A percentile compares a stretch with the other conserved stretches of the same genome.
phyloP scores from a whole-genome alignment of 1,140 invertebrate genomes.

The Drosophila dunni region DNA sequence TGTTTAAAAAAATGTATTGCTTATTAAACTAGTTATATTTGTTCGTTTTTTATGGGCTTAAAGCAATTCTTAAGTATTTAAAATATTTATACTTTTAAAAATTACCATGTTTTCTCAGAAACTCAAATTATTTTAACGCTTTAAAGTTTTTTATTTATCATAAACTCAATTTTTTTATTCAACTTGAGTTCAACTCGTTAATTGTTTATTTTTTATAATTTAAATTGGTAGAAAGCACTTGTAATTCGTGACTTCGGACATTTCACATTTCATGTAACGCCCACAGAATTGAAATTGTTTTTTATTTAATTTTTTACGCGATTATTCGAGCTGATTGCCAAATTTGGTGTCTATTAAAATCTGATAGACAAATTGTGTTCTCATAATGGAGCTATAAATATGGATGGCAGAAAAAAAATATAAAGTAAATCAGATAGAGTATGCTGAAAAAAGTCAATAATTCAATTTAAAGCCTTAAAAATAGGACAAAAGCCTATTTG shows the following conservation, averaged over 20 bases:
- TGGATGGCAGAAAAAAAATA: conserved; percentile 27
- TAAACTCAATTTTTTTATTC: too few species aligned
- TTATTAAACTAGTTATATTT: background rate
- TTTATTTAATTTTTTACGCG: conserved; percentile 10
- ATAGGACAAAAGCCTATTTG: conserved; percentile 67
- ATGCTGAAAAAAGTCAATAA: conserved; percentile 45
- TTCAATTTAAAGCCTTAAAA: conserved; percentile 68
- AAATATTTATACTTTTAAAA: too few species aligned
- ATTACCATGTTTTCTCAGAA: too few species aligned
- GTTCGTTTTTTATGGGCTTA: too few species aligned
- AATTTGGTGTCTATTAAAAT: conserved; percentile 70
- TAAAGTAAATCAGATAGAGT: background rate
- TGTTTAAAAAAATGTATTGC: background rate
- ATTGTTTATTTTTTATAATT: conserved; percentile 2
- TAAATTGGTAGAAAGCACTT: conserved; percentile 11
- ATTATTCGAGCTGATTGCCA: conserved; percentile 49
- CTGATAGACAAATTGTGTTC: conserved; percentile 58
- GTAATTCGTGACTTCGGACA: conserved; percentile 27
- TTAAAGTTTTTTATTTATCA: background rate
- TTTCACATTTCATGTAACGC: conserved; percentile 24
- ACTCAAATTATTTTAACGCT: background rate
- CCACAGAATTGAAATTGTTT: conserved; percentile 28
- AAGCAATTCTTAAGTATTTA: too few species aligned
- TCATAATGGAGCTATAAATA: conserved; percentile 67
- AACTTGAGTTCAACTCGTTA: background rate